phyloP scores from a whole-genome alignment of 2,113 vertebrate species.

The Ictalurus furcatus region DNA sequence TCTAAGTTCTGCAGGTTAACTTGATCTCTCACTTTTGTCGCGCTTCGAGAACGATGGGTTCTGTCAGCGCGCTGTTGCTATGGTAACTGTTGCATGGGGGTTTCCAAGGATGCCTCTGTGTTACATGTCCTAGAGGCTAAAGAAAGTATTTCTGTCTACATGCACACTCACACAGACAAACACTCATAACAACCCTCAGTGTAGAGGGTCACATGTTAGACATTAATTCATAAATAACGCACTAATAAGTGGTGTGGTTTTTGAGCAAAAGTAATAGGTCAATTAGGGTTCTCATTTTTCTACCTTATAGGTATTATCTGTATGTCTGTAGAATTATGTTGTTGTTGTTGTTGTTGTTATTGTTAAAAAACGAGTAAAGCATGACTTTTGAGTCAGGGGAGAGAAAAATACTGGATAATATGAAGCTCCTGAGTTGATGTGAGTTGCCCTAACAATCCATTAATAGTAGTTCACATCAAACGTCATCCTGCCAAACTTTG shows the following conservation, averaged over 20 bases:
- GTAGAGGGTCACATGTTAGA: background rate
- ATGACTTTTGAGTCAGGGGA: background rate
- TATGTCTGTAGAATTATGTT: background rate
- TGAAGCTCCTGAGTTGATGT: background rate
- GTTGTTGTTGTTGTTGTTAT: background rate
- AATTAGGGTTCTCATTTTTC: background rate
- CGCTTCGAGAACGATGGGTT: constrained; percentile 33
- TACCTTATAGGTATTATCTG: background rate
- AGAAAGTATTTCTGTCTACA: background rate
- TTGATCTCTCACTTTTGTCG: constrained; percentile 33
- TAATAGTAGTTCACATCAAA: background rate
- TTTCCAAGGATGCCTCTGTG: constrained; percentile 8
- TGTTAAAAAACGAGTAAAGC: background rate
- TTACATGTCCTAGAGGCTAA: constrained; percentile 24
- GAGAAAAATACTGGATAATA: background rate
- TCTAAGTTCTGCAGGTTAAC: constrained; percentile 29
- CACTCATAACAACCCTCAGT: background rate
- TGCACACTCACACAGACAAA: background rate
- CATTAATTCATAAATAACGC: background rate
- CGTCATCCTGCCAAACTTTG: background rate
- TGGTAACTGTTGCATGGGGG: constrained; percentile 53
- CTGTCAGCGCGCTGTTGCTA: constrained; percentile 45
- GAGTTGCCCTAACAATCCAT: background rate
- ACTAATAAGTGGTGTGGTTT: background rate
- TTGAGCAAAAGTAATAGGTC: background rate